A percentile compares a stretch with the other conserved stretches of the same genome.
Conservation (phyloP, 2,888 invertebrate species). For the Sarcophaga caerulescens region DNA sequence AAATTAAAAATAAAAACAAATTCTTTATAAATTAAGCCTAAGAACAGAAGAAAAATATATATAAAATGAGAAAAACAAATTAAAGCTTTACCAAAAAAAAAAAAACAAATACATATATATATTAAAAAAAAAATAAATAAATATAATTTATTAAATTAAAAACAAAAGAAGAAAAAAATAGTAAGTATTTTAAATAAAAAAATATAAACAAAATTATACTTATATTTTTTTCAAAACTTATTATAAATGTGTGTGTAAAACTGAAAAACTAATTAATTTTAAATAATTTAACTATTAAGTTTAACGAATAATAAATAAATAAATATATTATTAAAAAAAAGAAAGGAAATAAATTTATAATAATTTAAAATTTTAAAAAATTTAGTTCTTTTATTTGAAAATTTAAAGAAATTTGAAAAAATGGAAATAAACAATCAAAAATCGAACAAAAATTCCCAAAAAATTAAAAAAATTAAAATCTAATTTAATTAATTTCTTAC, state of each 20-base stretch:
- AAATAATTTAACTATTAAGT: conserved; percentile 2
- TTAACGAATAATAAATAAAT: neutral
- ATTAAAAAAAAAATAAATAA: conserved; percentile 2
- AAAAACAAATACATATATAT: conserved; percentile 23
- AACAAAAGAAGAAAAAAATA: neutral
- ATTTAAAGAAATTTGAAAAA: neutral
- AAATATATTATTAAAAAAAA: neutral
- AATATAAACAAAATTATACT: neutral
- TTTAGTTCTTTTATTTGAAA: neutral
- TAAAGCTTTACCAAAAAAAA: conserved; percentile 66
- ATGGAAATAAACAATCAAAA: conserved; percentile 28
- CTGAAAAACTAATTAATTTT: conserved; percentile 7
- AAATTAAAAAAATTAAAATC: too few relatives aligned
- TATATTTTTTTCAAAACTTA: conserved; percentile 23
- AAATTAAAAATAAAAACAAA: conserved; percentile 35
- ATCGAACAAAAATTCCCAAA: conserved; percentile 2
- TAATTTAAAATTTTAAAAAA: neutral
- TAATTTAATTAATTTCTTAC: neutral
- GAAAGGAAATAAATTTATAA: conserved; percentile 22
- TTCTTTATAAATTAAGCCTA: conserved; percentile 58
- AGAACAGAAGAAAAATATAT: conserved; percentile 12
- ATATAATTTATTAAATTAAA: neutral
- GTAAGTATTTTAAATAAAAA: neutral
- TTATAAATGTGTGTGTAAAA: conserved; percentile 48
- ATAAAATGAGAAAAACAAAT: conserved; percentile 51